These are phyloP conservation scores for Protophormia terraenovae DNA, from an alignment of 2,888 invertebrate genomes.

Conservation along the genomic window DNA sequence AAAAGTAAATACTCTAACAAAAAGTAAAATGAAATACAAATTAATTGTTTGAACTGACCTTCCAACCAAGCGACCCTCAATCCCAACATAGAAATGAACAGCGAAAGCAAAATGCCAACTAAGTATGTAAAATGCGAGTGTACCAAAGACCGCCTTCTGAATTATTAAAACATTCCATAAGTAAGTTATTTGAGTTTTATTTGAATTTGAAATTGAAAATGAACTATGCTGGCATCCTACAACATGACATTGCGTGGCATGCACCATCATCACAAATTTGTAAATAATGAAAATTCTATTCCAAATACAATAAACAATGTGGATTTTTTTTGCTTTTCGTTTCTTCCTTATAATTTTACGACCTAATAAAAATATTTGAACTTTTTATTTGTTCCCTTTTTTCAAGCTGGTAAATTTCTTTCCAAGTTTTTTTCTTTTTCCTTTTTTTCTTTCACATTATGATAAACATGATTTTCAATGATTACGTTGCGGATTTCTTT, in stretches of 20 bases:
- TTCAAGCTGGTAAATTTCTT: neutral
- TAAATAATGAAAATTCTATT: constrained; percentile 17
- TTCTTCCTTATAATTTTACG: neutral
- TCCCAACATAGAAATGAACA: neutral
- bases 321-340: neutral
- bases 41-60: constrained; percentile 13
- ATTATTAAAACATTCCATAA: constrained; percentile 8
- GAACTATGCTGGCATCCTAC: neutral
- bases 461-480: constrained; percentile 10
- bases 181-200: constrained; percentile 4
- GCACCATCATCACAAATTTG: neutral
- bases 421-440: too few relatives aligned
- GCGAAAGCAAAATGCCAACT: neutral
- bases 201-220: constrained; percentile 3
- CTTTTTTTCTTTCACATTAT: too few relatives aligned
- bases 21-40: constrained; percentile 9
- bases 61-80: neutral
- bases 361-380: constrained; percentile 2
- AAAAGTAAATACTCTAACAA: neutral
- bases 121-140: neutral
- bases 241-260: neutral
- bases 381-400: neutral
- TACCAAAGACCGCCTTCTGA: neutral
- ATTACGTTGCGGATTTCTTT: constrained; percentile 19
- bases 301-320: constrained; percentile 20